Conservation (phyloP, 1,140 invertebrate genomes). For the Stegodyphus dumicola region DNA sequence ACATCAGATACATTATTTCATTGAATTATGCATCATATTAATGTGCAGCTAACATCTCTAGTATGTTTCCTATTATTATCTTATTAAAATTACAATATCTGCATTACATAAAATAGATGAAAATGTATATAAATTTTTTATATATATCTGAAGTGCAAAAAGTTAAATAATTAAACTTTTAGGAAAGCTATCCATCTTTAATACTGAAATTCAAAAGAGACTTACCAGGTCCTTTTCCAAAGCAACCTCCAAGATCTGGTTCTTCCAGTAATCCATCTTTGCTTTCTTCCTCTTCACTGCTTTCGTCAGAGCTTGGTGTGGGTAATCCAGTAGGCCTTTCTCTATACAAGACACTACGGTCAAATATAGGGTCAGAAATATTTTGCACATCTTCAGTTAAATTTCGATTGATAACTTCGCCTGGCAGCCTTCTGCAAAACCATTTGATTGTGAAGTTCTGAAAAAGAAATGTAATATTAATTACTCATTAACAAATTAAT, state of each 20-base stretch:
- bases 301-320: conserved; percentile 55
- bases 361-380: conserved; percentile 62
- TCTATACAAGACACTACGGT: conserved; percentile 61
- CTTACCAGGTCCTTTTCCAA: conserved; percentile 64
- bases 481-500: no score
- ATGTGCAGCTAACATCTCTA: no score
- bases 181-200: no score
- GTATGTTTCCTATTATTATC: no score
- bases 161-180: no score
- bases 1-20: no score
- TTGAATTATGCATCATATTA: no score
- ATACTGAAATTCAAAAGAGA: no score
- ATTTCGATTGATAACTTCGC: conserved; percentile 62
- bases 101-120: no score
- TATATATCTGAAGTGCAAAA: no score
- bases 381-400: conserved; percentile 62
- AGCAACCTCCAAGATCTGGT: conserved; percentile 64
- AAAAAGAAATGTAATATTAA: neutral
- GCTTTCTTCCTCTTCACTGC: conserved; percentile 54
- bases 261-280: conserved; percentile 54
- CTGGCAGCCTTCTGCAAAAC: conserved; percentile 63
- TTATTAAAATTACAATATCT: no score
- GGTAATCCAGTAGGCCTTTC: conserved; percentile 58
- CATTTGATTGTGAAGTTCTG: conserved; percentile 64
- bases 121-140: no score